Conservation (phyloP, 2,113 vertebrate species). For the Reinhardtius hippoglossoides region DNA sequence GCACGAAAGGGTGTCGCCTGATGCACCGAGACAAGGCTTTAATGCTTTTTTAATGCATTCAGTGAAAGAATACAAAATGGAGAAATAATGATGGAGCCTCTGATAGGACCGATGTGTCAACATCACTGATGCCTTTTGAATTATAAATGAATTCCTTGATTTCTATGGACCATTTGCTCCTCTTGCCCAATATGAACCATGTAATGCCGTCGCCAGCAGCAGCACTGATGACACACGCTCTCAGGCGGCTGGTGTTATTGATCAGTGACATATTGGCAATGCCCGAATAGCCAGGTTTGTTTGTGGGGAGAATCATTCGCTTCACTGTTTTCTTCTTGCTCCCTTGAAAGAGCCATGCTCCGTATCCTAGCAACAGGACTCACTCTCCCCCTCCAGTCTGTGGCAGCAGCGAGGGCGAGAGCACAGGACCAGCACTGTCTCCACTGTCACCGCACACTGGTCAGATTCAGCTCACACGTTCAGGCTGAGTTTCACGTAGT, state of each 20-base stretch:
- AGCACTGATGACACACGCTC: constrained; percentile 17
- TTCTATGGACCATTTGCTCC: constrained; percentile 64
- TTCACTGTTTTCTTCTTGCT: constrained; percentile 60
- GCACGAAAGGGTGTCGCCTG: constrained; percentile 54
- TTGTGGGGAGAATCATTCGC: constrained; percentile 60
- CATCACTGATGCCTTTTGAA: constrained; percentile 58
- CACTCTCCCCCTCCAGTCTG: constrained; percentile 41
- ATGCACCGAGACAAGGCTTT: constrained; percentile 53
- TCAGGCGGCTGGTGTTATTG: constrained; percentile 34
- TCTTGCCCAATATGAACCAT: constrained; percentile 20
- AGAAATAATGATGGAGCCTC: constrained; percentile 62
- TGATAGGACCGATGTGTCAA: constrained; percentile 59
- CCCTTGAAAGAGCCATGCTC: constrained; percentile 70
- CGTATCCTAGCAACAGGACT: constrained; percentile 85
- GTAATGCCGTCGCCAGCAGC: constrained; percentile 11
- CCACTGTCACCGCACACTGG: constrained; percentile 50
- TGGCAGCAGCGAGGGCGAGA: constrained; percentile 59
- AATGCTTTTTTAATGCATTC: constrained; percentile 71
- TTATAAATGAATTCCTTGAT: constrained; percentile 60
- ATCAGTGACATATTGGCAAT: constrained; percentile 56
- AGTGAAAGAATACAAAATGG: constrained; percentile 63
- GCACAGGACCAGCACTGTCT: constrained; percentile 64
- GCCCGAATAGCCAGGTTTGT: constrained; percentile 61
- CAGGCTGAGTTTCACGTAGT: background rate
- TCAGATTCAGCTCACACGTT: constrained; percentile 46